Base-by-base conservation (phyloP, 2,113 vertebrate species). In the Alexandromys fortis region DNA sequence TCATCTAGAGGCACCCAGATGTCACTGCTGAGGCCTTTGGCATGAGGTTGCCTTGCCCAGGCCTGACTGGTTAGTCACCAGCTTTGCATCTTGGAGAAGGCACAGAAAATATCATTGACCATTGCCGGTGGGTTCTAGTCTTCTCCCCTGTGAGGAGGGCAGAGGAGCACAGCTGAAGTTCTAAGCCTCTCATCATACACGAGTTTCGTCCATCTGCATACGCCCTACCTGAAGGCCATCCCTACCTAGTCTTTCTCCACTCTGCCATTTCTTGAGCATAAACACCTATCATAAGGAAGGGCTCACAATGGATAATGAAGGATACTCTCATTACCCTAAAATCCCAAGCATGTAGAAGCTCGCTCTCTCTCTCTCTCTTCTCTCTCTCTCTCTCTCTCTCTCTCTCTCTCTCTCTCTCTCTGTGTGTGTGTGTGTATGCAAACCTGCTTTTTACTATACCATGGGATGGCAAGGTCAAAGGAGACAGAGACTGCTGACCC, bases 271-370 rank as follows among this genome's bases (percentile, higher is more conserved):
- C 24, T 13, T 58, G 67, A 26, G 81, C n/a, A 21, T 5, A 45
- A 47, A 73, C 45, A n/a, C 33, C 21, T 3, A 8, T 21, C 58
- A 58, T 79, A 68, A 0, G 12, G 16, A 42, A 55, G 2, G 1
- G 6, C 30, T 55, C 13, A 1, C 17, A 11, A 2, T 76, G 73
- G 4, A 8, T 24, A 19, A 85, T 22, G 33, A 67, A 52, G 68
- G 65, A 24, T 10, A 65, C 9, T 11, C 9, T n/a, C 42, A 35
- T 30, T 26, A 19, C 28, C 16, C 42, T n/a, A 38, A 52, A n/a
- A 79, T 22, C 12, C n/a, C 17, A n/a, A n/a, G 22, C 10, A 35
- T 0, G 0, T 30, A 7, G 16, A 38, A 55, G 17, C 47, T 47
- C 47, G 6, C 6, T 45, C 42, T 45, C 42, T 45, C 42, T 45